Evolutionary conservation across 2,888 invertebrate species (phyloP).

Genomic region (Autographa gamma): DNA sequence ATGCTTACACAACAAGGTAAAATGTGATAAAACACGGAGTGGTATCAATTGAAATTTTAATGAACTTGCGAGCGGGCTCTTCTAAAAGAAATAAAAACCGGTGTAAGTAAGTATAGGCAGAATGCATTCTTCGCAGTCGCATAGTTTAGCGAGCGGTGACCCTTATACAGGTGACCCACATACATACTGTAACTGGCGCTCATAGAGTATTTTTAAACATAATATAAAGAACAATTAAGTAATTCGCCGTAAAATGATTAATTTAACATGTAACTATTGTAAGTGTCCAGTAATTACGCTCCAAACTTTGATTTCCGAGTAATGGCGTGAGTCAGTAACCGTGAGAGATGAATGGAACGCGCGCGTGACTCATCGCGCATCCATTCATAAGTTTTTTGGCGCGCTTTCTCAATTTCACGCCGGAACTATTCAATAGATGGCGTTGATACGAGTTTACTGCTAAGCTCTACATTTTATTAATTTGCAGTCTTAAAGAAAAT

Average conservation of each 20-base stretch:
- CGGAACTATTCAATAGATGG: slow-evolving; percentile 63
- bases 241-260: slow-evolving; percentile 31
- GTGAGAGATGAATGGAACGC: slow-evolving; percentile 75
- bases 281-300: slow-evolving; percentile 49
- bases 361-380: slow-evolving; percentile 70
- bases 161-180: slow-evolving; percentile 38
- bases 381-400: slow-evolving; percentile 82
- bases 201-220: slow-evolving; percentile 1
- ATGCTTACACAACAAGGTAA: background rate
- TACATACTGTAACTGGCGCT: background rate
- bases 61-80: background rate
- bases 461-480: background rate
- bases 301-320: slow-evolving; percentile 70
- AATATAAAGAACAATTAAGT: slow-evolving; percentile 3
- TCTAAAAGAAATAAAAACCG: slow-evolving; percentile 24
- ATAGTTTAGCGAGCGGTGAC: slow-evolving; percentile 55
- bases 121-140: slow-evolving; percentile 50
- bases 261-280: slow-evolving; percentile 22
- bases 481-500: background rate
- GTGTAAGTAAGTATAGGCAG: slow-evolving; percentile 24
- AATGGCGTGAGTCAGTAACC: slow-evolving; percentile 74
- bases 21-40: background rate
- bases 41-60: slow-evolving; percentile 23
- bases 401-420: slow-evolving; percentile 67
- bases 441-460: slow-evolving; percentile 47